Base-by-base conservation (phyloP, 2,888 invertebrate genomes). In the Pocota personata region DNA sequence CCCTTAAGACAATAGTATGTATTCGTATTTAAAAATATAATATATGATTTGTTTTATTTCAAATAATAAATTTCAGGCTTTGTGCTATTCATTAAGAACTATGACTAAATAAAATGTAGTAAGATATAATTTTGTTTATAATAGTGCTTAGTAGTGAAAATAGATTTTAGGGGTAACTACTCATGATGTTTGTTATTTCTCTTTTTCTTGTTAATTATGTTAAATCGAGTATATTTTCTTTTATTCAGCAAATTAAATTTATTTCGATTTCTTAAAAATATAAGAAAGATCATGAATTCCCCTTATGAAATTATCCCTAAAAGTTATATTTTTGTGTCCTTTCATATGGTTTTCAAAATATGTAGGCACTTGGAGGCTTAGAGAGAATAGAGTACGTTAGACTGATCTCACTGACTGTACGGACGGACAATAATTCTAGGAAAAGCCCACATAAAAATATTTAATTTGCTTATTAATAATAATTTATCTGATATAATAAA, bases 321-420 rank as follows among this genome's bases (percentile, higher is more conserved):
- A 24, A 21, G 8, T 50, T 27, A 52, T 27, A 27, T 16, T 55
- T 55, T 7, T 32, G 21, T 64, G 50, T 12, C 6, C 19, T 19
- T 48, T 64, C 12, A 64, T 21, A 32, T 3, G 32, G 8, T 55
- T 67, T 55, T 69, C 50, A 69, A 37, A 40, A 40, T 69, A 55
- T 27, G 27, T 52, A 69, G 67, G 67, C 67, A 69, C 67, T 55
- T 69, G 10, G 37, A 55, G 67, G 55, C 46, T 66, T 69, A 16
- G 21, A 14, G 37, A 55, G 27, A 43, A 19, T 16, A 55, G 40
- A 27, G 40, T 40, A 10, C 24, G 4, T 60, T 60, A 14, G 14
- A 21, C 55, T 40, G 43, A 55, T 69, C 40, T 69, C 40, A 55
- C 55, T 55, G 40, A 16, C 55, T 52, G 55, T 37, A 52, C 55